These are phyloP conservation scores for Cotesia vestalis DNA, from an alignment of 1,140 invertebrate species.

Conservation along the genomic window DNA sequence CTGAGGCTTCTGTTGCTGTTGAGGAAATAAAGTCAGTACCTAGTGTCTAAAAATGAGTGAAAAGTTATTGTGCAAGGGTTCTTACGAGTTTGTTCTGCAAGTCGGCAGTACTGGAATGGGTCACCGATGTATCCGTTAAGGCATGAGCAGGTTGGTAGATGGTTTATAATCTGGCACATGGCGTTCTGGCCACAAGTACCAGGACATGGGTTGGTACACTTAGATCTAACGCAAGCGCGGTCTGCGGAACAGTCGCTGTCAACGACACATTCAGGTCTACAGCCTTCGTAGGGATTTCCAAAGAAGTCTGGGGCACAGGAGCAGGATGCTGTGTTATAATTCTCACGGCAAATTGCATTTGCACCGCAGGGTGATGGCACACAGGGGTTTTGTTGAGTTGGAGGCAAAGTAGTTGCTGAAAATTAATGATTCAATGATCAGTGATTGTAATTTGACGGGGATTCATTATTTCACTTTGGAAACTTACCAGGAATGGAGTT, in stretches of 20 bases:
- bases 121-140: conserved; percentile 75
- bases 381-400: conserved; percentile 67
- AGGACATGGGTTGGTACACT: conserved; percentile 78
- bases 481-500: conserved; percentile 67
- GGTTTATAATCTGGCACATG: conserved; percentile 77
- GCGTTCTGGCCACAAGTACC: conserved; percentile 79
- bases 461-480: neutral
- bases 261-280: conserved; percentile 75
- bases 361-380: conserved; percentile 76
- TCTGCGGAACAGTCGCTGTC: conserved; percentile 77
- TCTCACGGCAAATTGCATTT: conserved; percentile 77
- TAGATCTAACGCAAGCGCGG: conserved; percentile 74
- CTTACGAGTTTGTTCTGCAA: conserved; percentile 68
- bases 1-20: conserved; percentile 52
- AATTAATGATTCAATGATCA: neutral
- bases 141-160: conserved; percentile 77
- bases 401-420: conserved; percentile 4
- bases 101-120: conserved; percentile 71
- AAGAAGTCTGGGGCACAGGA: conserved; percentile 76
- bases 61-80: conserved; percentile 29
- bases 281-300: conserved; percentile 81
- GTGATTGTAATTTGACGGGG: too few relatives aligned
- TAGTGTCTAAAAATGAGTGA: neutral
- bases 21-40: conserved; percentile 41
- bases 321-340: conserved; percentile 74